Conservation (phyloP, 2,113 vertebrate genomes). For the Ctenodactylus gundi region DNA sequence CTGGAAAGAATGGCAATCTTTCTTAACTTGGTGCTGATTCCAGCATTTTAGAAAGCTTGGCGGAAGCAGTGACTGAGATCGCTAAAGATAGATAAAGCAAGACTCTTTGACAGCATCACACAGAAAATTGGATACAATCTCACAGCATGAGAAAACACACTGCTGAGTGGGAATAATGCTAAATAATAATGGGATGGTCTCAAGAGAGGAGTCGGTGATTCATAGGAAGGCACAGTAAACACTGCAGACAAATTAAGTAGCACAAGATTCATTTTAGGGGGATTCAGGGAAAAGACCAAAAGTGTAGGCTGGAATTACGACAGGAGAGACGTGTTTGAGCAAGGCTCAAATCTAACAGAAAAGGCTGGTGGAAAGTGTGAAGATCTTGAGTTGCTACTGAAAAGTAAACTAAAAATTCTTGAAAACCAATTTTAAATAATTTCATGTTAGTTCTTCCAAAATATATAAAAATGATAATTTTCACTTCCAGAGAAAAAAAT, state of each 20-base stretch:
- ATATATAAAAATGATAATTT: background rate
- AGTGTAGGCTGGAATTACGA: background rate
- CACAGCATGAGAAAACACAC: constrained; percentile 52
- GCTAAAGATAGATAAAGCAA: constrained; percentile 44
- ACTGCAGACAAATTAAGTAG: constrained; percentile 40
- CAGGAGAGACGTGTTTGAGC: background rate
- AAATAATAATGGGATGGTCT: background rate
- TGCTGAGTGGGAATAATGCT: constrained; percentile 32
- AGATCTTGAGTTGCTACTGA: background rate
- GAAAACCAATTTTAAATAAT: background rate
- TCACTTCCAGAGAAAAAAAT: background rate
- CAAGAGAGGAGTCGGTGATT: constrained; percentile 36
- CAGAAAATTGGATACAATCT: constrained; percentile 53
- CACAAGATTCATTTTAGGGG: background rate
- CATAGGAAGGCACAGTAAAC: constrained; percentile 33
- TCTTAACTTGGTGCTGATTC: constrained; percentile 30
- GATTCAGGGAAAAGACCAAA: background rate
- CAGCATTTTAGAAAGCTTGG: constrained; percentile 24
- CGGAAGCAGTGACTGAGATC: background rate
- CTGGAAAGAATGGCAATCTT: constrained; percentile 7
- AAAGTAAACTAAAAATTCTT: background rate
- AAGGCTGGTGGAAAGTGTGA: background rate
- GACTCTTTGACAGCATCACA: background rate
- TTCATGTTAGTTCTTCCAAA: background rate
- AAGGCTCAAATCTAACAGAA: background rate